Evolutionary conservation across 53 echinoderm and acorn worm genomes (phyloP).

Genomic region (Antedon mediterranea): DNA sequence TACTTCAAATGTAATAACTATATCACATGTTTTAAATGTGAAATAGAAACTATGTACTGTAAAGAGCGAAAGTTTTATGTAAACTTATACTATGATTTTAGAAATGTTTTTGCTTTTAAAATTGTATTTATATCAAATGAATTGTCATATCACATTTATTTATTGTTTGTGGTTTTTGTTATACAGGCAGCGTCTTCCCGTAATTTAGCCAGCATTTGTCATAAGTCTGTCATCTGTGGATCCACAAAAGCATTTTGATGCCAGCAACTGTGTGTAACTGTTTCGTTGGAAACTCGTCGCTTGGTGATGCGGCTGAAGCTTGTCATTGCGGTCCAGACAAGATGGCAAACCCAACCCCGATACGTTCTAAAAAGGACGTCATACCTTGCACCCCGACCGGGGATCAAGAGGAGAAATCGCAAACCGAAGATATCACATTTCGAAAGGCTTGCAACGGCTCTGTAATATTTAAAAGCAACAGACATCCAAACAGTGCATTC

Average conservation of each 20-base stretch:
- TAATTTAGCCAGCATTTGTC: background rate
- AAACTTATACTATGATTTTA: too few species aligned
- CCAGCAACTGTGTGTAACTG: background rate
- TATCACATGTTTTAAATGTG: background rate
- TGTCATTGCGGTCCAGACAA: background rate
- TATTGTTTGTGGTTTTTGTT: background rate
- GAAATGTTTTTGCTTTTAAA: too few species aligned
- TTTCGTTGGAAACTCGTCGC: background rate
- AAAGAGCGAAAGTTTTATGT: background rate
- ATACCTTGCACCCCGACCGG: background rate
- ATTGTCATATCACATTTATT: background rate
- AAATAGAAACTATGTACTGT: background rate
- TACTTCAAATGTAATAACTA: too few species aligned
- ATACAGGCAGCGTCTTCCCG: background rate
- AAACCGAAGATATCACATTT: background rate
- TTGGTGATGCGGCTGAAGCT: background rate
- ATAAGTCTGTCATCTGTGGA: background rate
- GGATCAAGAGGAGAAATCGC: background rate
- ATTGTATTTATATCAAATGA: too few species aligned
- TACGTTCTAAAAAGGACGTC: background rate
- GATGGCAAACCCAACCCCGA: background rate
- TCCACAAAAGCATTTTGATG: background rate
- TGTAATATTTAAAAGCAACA: slow-evolving; percentile 51
- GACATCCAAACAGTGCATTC: slow-evolving; percentile 65
- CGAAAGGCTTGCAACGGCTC: slow-evolving; percentile 27